Evolutionary conservation across 2,888 invertebrate species (phyloP), one percentile per base, ranked within the genome.

Genomic region (Cheilosia urbana): DNA sequence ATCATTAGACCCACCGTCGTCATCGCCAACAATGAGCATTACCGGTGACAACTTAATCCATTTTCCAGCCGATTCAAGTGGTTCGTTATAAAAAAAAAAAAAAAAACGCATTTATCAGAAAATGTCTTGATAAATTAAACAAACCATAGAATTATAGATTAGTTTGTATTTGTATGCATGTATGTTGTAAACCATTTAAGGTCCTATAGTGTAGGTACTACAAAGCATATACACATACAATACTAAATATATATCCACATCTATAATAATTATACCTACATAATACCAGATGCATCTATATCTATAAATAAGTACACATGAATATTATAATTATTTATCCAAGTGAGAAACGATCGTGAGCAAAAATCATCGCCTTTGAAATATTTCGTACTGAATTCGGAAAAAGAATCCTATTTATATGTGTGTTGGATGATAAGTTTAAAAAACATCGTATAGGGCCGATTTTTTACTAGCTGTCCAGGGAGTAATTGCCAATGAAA

Each of bases 51-150:
- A 95, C 91, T 93, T 95, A 89, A 94, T 96, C 91, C 96, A 96
- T 92, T 96, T 96, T 93, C 96, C 95, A 15, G 96, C 95, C 0
- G 96, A 96, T 91, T 95, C 95, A 83, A 96, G 95, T 90, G 95
- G 95, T 89, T 95, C 95, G 78, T 78, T 88, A 75, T 88, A 71
- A 77, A 77, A 85, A 21, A 6, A 7, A 0, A 6, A 27, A 27
- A 27, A 21, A 17, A 68, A 72, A 68, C 19, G 72, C 9, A 49
- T 53, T 42, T 30, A 58, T 65, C 45, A 75, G 47, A 66, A 55
- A 58, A 49, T 66, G 57, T 62, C 63, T 65, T 51, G 15, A 68
- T 24, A 42, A 62, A 58, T 73, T 53, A 71, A 80, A 53, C 37
- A 62, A 71, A 80, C 21, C n/a, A 69, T 45, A 71, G 34, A 27